Evolutionary conservation across 2,113 vertebrate genomes (phyloP).

Genomic region (Prionailurus viverrinus): DNA sequence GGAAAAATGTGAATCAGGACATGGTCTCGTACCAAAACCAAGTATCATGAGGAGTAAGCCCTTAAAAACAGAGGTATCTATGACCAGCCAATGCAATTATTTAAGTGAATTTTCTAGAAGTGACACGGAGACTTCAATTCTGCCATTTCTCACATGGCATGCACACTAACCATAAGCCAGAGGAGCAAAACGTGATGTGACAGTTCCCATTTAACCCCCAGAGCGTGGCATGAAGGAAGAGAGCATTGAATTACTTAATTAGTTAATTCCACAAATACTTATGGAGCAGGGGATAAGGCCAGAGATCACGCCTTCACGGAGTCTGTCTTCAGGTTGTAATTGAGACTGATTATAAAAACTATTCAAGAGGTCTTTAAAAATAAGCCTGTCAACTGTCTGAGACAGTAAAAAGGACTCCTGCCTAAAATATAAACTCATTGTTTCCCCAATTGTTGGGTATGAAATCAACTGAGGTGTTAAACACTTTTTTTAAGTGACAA

Average conservation of each 20-base stretch:
- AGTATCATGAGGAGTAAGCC: neutral
- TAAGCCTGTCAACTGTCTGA: neutral
- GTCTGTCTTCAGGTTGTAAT: neutral
- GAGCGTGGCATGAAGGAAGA: neutral
- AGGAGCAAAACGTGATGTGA: too few species aligned
- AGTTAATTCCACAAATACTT: neutral
- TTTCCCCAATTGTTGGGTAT: neutral
- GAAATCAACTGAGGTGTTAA: neutral
- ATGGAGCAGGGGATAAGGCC: neutral
- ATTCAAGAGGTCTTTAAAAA: neutral
- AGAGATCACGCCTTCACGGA: neutral
- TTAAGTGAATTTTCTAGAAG: neutral
- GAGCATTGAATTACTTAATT: neutral
- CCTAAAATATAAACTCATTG: neutral
- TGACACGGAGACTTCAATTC: neutral
- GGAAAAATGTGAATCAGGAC: neutral
- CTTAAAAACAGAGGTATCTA: neutral
- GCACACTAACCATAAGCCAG: neutral
- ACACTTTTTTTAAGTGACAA: neutral
- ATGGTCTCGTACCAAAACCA: neutral
- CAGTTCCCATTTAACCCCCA: too few species aligned
- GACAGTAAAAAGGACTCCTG: neutral
- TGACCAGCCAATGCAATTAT: fast-evolving
- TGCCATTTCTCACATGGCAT: neutral
- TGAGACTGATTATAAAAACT: neutral